These are phyloP conservation scores for Tenthredo notha DNA, from an alignment of 2,888 invertebrate species.

Conservation along the genomic window DNA sequence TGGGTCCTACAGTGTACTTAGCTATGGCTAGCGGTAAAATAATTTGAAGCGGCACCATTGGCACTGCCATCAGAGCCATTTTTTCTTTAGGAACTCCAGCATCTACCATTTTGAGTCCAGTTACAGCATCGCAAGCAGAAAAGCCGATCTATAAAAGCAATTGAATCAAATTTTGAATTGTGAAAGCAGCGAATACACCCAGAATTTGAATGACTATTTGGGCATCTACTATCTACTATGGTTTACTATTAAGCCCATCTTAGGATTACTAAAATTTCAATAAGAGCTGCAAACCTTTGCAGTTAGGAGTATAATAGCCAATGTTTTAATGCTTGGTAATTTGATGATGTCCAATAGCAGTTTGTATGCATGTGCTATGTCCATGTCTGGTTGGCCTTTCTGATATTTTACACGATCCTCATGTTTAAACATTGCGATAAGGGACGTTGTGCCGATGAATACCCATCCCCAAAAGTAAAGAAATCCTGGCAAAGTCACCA, in stretches of 20 bases:
- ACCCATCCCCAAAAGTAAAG: conserved; percentile 96
- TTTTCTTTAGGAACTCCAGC: conserved; percentile 97
- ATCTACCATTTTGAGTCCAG: conserved; percentile 96
- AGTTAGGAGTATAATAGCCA: conserved; percentile 91
- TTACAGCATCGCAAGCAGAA: conserved; percentile 96
- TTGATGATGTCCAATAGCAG: conserved; percentile 91
- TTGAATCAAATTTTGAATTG: neutral
- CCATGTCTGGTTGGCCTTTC: conserved; percentile 76
- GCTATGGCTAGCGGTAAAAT: conserved; percentile 93
- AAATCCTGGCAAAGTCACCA: conserved; percentile 89
- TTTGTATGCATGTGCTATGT: conserved; percentile 88
- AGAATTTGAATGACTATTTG: neutral
- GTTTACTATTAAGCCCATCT: too few species aligned
- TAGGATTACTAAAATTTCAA: neutral
- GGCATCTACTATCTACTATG: neutral
- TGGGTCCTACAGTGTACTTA: conserved; percentile 91
- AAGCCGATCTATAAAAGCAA: conserved; percentile 89
- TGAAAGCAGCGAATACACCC: neutral
- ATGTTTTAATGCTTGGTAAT: conserved; percentile 89
- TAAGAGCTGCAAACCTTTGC: conserved; percentile 85
- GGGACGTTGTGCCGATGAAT: conserved; percentile 93
- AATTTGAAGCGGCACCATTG: conserved; percentile 96
- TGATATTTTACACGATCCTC: conserved; percentile 81
- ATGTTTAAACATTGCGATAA: conserved; percentile 93
- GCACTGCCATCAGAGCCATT: conserved; percentile 94